A percentile compares a stretch with the other conserved stretches of the same genome.
These are phyloP conservation scores for Drosophila parabipectinata DNA, from an alignment of 1,140 invertebrate genomes.

Conservation along the genomic window DNA sequence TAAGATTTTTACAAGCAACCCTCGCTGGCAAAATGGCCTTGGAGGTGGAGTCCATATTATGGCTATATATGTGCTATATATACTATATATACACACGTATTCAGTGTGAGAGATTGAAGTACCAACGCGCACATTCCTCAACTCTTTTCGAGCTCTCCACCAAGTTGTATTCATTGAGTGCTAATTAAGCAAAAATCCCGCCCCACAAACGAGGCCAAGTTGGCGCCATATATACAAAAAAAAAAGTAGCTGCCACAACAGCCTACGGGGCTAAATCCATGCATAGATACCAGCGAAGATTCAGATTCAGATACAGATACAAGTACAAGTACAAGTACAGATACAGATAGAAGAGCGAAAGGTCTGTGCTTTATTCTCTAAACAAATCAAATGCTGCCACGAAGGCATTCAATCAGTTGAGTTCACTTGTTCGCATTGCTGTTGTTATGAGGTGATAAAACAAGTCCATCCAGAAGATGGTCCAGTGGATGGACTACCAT, in stretches of 20 bases:
- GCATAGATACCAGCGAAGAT: conserved; percentile 16
- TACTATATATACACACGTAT: neutral
- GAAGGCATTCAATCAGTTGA: conserved; percentile 73
- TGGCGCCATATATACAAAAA: conserved; percentile 68
- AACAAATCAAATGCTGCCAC: conserved; percentile 80
- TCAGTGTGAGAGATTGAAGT: conserved; percentile 13
- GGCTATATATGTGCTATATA: neutral
- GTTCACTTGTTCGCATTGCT: conserved; percentile 46
- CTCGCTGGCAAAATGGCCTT: conserved; percentile 55
- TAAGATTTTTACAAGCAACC: conserved; percentile 77
- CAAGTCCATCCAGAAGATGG: conserved; percentile 53
- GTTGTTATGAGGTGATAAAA: conserved; percentile 66
- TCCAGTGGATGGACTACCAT: conserved; percentile 3
- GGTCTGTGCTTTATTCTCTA: conserved; percentile 76
- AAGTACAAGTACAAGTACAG: neutral
- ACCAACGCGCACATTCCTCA: conserved; percentile 28
- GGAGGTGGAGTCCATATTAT: conserved; percentile 30
- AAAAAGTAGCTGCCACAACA: conserved; percentile 33
- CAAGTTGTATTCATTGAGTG: conserved; percentile 69
- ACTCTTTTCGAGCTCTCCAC: conserved; percentile 56
- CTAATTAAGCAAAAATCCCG: conserved; percentile 78
- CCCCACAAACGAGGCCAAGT: conserved; percentile 74
- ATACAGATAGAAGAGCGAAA: conserved; percentile 23
- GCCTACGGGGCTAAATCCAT: conserved; percentile 32
- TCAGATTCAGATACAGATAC: conserved; percentile 12